These are phyloP conservation scores for Bubalus kerabau DNA, from an alignment of 2,113 vertebrate genomes.

Conservation along the genomic window DNA sequence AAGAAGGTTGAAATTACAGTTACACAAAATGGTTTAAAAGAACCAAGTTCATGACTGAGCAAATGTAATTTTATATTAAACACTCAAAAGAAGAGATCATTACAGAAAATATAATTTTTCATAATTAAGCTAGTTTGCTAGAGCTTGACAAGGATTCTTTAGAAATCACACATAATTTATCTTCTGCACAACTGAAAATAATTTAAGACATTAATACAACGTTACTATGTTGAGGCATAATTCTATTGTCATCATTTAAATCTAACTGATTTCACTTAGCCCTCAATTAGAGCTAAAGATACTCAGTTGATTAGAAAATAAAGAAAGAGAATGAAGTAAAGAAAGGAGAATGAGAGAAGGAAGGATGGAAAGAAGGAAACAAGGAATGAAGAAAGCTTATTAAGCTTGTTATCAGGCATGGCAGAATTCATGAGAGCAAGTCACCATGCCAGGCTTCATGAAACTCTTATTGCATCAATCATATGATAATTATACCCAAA, in stretches of 20 bases:
- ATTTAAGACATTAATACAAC: slow-evolving; percentile 39
- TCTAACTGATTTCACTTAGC: slow-evolving; percentile 15
- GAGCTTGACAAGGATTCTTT: slow-evolving; percentile 40
- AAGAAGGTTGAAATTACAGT: background rate
- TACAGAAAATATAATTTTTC: slow-evolving; percentile 59
- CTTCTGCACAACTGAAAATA: slow-evolving; percentile 25
- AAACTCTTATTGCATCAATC: background rate
- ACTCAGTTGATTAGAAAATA: background rate
- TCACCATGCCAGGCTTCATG: background rate
- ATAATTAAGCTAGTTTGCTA: slow-evolving; percentile 35
- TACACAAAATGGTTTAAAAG: background rate
- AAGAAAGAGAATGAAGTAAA: background rate
- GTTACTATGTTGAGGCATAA: background rate
- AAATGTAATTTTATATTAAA: slow-evolving; percentile 54
- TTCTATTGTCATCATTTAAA: slow-evolving; percentile 3
- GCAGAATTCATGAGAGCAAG: background rate
- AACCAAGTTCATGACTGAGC: background rate
- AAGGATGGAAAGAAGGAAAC: background rate
- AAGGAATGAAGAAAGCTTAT: background rate
- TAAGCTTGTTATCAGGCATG: background rate
- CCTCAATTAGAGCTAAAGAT: background rate
- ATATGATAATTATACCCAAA: slow-evolving; percentile 17
- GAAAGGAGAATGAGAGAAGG: background rate
- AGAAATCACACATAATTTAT: slow-evolving; percentile 46
- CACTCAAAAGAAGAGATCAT: slow-evolving; percentile 34